phyloP scores from a whole-genome alignment of 2,888 invertebrate species.

The Eupithecia tripunctaria region DNA sequence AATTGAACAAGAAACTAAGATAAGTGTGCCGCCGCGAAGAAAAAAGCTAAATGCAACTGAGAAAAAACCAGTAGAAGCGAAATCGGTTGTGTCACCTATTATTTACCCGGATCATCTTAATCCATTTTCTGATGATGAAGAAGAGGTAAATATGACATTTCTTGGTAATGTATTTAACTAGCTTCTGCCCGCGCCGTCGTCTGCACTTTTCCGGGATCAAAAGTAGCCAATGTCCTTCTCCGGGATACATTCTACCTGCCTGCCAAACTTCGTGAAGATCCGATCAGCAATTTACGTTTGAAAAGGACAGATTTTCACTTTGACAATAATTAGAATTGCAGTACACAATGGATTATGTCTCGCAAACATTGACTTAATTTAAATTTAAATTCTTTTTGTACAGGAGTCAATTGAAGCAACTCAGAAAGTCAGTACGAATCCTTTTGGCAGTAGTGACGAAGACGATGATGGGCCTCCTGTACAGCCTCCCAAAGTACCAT shows the following conservation, averaged over 20 bases:
- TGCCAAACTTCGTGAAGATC: neutral
- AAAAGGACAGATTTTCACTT: neutral
- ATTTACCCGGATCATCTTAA: constrained; percentile 92
- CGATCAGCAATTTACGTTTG: neutral
- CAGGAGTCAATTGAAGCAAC: constrained; percentile 47
- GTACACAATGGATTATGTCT: neutral
- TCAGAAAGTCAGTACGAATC: constrained; percentile 85
- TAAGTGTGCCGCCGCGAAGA: constrained; percentile 77
- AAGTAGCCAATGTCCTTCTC: neutral
- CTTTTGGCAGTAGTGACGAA: constrained; percentile 88
- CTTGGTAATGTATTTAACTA: neutral
- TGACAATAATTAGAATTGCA: neutral
- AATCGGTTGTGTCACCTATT: constrained; percentile 48
- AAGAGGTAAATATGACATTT: constrained; percentile 51
- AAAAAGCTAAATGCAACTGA: constrained; percentile 64
- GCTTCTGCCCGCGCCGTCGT: neutral
- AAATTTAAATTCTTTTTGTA: constrained; percentile 17
- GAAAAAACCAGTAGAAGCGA: constrained; percentile 49
- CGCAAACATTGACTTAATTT: neutral
- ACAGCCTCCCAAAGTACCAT: constrained; percentile 53
- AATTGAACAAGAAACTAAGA: constrained; percentile 61
- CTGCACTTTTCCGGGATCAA: neutral
- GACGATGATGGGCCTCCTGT: constrained; percentile 81
- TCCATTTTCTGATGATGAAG: constrained; percentile 90
- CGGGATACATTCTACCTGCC: neutral